phyloP scores from a whole-genome alignment of 2,888 invertebrate genomes.

The Alloplasta piceator region DNA sequence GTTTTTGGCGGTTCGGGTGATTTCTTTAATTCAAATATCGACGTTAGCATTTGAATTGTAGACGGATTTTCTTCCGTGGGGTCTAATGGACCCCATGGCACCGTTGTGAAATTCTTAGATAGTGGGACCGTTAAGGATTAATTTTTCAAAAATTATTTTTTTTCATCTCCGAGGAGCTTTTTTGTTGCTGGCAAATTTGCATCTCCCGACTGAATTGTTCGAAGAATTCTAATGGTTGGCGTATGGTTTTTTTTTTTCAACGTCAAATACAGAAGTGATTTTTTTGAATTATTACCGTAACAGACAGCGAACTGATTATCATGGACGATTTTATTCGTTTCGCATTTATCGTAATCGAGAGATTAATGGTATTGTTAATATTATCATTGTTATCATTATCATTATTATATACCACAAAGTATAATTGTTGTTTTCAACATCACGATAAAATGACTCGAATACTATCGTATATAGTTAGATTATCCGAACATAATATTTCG shows the following conservation, averaged over 20 bases:
- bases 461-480: conserved; percentile 54
- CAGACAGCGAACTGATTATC: conserved; percentile 3
- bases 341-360: conserved; percentile 24
- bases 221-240: too few relatives aligned
- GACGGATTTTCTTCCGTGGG: too few relatives aligned
- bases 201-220: background rate
- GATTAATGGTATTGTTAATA: conserved; percentile 26
- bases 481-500: conserved; percentile 51
- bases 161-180: background rate
- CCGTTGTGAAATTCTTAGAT: too few relatives aligned
- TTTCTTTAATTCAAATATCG: too few relatives aligned
- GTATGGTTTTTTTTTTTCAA: background rate
- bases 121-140: too few relatives aligned
- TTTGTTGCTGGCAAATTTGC: background rate
- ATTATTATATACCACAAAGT: conserved; percentile 14
- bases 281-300: background rate
- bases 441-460: conserved; percentile 21
- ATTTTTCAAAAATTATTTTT: too few relatives aligned
- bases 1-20: too few relatives aligned
- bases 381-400: conserved; percentile 20
- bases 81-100: too few relatives aligned
- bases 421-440: conserved; percentile 6
- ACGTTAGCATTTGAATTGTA: too few relatives aligned
- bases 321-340: conserved; percentile 9
- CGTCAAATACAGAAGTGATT: conserved; percentile 4